Percentiles rank a stretch among this genome's conserved stretches.
phyloP scores from a whole-genome alignment of 1,140 invertebrate species.

The Scaptomyza montana region DNA sequence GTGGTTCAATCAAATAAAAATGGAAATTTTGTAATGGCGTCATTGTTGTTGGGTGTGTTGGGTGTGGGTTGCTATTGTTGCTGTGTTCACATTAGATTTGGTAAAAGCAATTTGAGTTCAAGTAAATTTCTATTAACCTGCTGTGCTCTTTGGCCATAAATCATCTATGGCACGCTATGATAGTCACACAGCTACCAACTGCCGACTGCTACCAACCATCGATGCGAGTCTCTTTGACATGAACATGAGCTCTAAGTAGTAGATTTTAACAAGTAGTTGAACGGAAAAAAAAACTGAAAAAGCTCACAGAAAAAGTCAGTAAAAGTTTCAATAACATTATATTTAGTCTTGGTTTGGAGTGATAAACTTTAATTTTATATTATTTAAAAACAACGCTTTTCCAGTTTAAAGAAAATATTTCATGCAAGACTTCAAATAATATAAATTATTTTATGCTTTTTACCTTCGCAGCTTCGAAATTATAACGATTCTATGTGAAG shows the following conservation, averaged over 20 bases:
- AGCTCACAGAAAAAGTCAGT: neutral
- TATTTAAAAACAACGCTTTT: too few relatives aligned
- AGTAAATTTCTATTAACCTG: conserved; percentile 81
- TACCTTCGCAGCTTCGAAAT: too few relatives aligned
- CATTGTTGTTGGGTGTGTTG: conserved; percentile 30
- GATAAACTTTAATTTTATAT: too few relatives aligned
- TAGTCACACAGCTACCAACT: conserved; percentile 3
- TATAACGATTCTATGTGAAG: too few relatives aligned
- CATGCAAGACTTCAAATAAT: too few relatives aligned
- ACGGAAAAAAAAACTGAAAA: neutral
- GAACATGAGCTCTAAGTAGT: too few relatives aligned
- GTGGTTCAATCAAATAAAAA: conserved; percentile 78
- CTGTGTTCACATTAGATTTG: conserved; percentile 24
- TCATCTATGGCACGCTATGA: conserved; percentile 61
- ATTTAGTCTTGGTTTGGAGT: too few relatives aligned
- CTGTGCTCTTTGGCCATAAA: conserved; percentile 59
- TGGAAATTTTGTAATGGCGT: conserved; percentile 46
- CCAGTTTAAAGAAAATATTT: too few relatives aligned
- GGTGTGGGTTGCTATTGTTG: neutral
- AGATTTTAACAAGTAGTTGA: too few relatives aligned
- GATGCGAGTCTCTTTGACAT: conserved; percentile 20
- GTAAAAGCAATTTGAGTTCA: conserved; percentile 69
- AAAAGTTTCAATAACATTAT: neutral
- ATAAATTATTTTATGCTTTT: too few relatives aligned
- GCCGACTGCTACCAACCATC: neutral